phyloP scores from a whole-genome alignment of 2,113 vertebrate genomes.

The Cariama cristata region DNA sequence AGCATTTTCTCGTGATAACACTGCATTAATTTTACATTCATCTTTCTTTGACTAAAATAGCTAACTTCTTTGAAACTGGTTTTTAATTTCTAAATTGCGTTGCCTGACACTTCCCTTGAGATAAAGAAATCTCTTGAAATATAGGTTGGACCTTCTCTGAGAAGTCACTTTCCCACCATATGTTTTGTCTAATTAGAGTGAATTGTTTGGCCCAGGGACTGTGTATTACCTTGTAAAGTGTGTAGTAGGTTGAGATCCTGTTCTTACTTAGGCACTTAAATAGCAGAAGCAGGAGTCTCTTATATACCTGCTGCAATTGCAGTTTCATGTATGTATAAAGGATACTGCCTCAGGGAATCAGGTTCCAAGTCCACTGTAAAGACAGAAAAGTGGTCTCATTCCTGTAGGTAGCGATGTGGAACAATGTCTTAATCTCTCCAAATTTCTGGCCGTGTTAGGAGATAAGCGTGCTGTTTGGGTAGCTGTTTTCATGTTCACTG shows the following conservation, averaged over 20 bases:
- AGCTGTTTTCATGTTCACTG: not conserved
- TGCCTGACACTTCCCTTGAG: not conserved
- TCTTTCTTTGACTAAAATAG: not conserved
- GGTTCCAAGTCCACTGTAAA: not conserved
- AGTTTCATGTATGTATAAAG: not conserved
- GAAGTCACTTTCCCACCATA: rapidly evolving
- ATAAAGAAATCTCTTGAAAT: not conserved
- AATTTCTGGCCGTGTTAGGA: not conserved
- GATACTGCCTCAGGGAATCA: not conserved
- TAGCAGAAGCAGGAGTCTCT: not conserved
- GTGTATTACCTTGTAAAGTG: not conserved
- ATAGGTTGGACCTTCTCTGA: not conserved
- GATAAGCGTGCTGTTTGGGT: not conserved
- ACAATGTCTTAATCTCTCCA: not conserved
- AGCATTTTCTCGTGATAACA: not conserved
- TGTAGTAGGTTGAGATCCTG: not conserved
- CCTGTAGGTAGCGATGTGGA: not conserved
- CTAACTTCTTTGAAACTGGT: not conserved
- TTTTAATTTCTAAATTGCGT: not conserved
- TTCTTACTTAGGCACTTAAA: not conserved
- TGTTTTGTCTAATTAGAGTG: not conserved
- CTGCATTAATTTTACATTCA: not conserved
- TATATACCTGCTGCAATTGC: not conserved
- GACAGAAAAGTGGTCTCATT: not conserved
- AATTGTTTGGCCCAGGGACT: not conserved